phyloP scores from a whole-genome alignment of 1,140 invertebrate genomes.

The Calliopsis andreniformis region DNA sequence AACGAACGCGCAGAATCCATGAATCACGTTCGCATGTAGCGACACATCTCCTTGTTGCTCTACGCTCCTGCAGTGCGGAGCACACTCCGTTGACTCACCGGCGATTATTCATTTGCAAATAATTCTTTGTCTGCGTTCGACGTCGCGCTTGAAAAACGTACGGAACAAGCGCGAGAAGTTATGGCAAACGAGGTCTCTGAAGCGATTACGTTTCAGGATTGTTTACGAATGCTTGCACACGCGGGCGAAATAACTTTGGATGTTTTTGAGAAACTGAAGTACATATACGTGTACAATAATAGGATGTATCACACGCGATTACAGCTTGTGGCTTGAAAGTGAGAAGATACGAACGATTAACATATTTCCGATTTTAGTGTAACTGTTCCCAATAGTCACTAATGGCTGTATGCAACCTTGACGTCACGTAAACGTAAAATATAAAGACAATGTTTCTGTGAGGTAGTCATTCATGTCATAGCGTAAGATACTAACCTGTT shows the following conservation, averaged over 20 bases:
- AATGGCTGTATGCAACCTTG: too few relatives aligned
- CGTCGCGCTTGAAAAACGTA: not conserved
- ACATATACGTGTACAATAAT: too few relatives aligned
- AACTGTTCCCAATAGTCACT: too few relatives aligned
- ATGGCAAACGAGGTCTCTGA: too few relatives aligned
- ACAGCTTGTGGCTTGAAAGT: too few relatives aligned
- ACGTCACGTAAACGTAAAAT: too few relatives aligned
- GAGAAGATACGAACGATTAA: too few relatives aligned
- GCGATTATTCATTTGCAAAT: conserved; percentile 69
- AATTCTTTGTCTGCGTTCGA: conserved; percentile 36
- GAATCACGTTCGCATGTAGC: conserved; percentile 58
- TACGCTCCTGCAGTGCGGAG: not conserved
- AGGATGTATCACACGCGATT: too few relatives aligned
- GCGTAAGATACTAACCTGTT: too few relatives aligned
- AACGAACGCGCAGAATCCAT: conserved; percentile 65
- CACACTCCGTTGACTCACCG: conserved; percentile 55
- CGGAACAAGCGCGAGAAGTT: not conserved
- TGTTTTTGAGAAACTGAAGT: not conserved
- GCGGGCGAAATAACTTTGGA: not conserved
- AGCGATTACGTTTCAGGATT: not conserved
- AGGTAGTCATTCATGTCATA: too few relatives aligned
- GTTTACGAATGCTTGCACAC: not conserved
- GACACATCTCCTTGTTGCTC: conserved; percentile 34
- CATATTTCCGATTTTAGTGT: too few relatives aligned
- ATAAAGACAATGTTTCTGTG: too few relatives aligned